A percentile compares a stretch with the other conserved stretches of the same genome.
These are phyloP conservation scores for Homalodisca vitripennis DNA, from an alignment of 1,140 invertebrate species.

Conservation along the genomic window DNA sequence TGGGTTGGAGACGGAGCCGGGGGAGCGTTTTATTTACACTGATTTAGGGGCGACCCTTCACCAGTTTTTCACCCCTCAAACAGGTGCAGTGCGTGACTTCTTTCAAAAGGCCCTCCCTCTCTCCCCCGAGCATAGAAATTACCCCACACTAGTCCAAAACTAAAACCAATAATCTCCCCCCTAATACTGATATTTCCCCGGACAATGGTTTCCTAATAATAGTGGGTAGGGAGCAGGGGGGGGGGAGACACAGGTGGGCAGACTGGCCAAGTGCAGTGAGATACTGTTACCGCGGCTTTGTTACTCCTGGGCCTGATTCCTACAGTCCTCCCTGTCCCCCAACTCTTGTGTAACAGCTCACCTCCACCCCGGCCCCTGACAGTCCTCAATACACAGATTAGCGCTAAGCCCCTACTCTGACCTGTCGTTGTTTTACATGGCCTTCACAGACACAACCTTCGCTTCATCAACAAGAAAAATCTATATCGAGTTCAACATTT, in stretches of 20 bases:
- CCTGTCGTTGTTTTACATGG: no score
- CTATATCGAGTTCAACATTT: no score
- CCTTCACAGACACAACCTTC: no score
- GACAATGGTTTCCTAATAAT: slow-evolving; percentile 8
- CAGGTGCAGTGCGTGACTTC: slow-evolving; percentile 22
- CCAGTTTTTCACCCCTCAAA: slow-evolving; percentile 11
- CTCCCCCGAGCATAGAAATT: slow-evolving; percentile 8
- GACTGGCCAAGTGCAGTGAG: not conserved
- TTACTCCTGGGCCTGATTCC: slow-evolving; percentile 1
- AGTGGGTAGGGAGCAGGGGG: not conserved
- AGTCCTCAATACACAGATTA: no score
- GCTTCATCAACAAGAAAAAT: no score
- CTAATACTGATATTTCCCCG: slow-evolving; percentile 22
- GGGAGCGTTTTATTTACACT: slow-evolving; percentile 14
- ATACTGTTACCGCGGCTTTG: slow-evolving; percentile 15
- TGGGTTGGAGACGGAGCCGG: not conserved
- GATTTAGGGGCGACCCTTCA: slow-evolving; percentile 15
- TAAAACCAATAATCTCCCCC: slow-evolving; percentile 25
- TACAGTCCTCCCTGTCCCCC: no score
- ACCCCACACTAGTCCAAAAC: slow-evolving; percentile 26
- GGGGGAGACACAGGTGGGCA: slow-evolving; percentile 5
- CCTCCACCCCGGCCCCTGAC: no score
- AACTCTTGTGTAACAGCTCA: no score
- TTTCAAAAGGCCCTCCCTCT: slow-evolving; percentile 11
- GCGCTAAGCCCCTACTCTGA: no score